Conservation (phyloP, 2,888 invertebrate genomes). For the Ennomos erosarius region DNA sequence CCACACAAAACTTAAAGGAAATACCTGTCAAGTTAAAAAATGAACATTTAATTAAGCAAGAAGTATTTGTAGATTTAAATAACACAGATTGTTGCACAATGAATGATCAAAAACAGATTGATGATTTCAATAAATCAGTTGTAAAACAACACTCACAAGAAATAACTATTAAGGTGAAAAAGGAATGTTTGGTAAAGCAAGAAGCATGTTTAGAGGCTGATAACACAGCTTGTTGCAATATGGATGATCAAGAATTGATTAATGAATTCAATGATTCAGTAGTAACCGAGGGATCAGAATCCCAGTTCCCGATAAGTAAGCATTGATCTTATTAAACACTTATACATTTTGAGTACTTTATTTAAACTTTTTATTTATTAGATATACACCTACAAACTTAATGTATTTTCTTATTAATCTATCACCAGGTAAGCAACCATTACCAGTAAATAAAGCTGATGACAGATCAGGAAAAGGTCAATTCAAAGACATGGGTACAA, state of each 20-base stretch:
- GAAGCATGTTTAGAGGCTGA: not conserved
- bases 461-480: constrained; percentile 4
- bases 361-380: not conserved
- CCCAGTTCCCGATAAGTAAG: constrained; percentile 59
- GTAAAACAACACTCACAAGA: not conserved
- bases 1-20: no score
- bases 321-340: constrained; percentile 17
- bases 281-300: constrained; percentile 34
- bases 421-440: constrained; percentile 7
- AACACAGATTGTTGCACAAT: constrained; percentile 5
- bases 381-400: no score
- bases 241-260: constrained; percentile 5
- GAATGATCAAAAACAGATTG: constrained; percentile 5
- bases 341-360: not conserved
- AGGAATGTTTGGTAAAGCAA: no score
- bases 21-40: no score
- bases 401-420: no score
- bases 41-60: no score
- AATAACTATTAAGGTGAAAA: no score
- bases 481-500: constrained; percentile 7
- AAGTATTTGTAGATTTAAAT: not conserved
- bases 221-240: constrained; percentile 7
- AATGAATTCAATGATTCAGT: constrained; percentile 5
- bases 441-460: constrained; percentile 3
- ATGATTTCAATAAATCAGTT: constrained; percentile 5